Evolutionary conservation across 2,113 vertebrate species (phyloP).

Genomic region (Eulemur rufifrons): DNA sequence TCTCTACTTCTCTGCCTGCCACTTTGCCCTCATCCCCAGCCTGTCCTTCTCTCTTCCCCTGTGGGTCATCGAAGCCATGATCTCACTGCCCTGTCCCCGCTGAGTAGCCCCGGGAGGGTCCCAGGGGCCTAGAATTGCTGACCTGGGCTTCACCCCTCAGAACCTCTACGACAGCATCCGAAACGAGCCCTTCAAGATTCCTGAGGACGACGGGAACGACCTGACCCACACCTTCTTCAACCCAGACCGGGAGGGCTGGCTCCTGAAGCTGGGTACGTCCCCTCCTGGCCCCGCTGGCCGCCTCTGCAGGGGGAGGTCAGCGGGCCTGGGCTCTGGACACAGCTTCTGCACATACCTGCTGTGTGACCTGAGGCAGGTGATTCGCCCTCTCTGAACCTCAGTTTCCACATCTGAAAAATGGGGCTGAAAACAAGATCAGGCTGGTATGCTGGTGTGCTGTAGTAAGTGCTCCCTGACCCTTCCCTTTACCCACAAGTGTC

Average conservation of each 20-base stretch:
- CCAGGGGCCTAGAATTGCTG: not conserved
- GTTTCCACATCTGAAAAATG: not conserved
- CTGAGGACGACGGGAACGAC: slow-evolving; percentile 88
- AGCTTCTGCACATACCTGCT: not conserved
- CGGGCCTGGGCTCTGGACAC: not conserved
- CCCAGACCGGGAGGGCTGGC: slow-evolving; percentile 94
- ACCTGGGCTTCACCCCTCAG: slow-evolving; percentile 68
- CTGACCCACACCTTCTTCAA: slow-evolving; percentile 96
- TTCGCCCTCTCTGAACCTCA: not conserved
- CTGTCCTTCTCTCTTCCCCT: too few relatives aligned
- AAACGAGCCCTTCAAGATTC: slow-evolving; percentile 94
- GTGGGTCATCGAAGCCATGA: rapidly evolving
- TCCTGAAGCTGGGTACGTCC: slow-evolving; percentile 91
- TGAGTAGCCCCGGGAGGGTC: not conserved
- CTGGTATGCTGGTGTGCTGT: too few relatives aligned
- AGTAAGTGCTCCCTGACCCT: not conserved
- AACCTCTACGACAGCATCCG: slow-evolving; percentile 95
- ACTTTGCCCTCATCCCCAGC: not conserved
- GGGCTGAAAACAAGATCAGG: not conserved
- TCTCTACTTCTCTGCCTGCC: not conserved
- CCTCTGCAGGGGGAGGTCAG: not conserved
- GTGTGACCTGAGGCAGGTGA: not conserved
- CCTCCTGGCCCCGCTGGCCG: not conserved
- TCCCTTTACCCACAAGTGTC: not conserved
- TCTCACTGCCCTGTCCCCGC: not conserved